Conservation (phyloP, 2,888 invertebrate species). For the Phania funesta region DNA sequence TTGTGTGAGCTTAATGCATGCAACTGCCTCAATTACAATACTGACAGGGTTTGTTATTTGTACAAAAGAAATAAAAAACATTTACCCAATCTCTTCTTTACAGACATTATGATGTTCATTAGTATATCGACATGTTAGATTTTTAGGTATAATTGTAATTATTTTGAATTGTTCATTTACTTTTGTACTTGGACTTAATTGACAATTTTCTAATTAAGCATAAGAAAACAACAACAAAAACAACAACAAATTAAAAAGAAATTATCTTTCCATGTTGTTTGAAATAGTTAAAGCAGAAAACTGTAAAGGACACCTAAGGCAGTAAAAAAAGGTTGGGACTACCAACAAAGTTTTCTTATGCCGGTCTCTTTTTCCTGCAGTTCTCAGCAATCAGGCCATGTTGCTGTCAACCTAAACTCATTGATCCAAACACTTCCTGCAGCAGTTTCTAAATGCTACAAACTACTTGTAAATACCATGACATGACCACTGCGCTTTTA, state of each 20-base stretch:
- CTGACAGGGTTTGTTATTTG: slow-evolving; percentile 27
- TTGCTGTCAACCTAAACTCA: slow-evolving; percentile 36
- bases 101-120: neutral
- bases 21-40: slow-evolving; percentile 11
- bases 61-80: neutral
- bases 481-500: slow-evolving; percentile 48
- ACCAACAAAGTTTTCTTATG: slow-evolving; percentile 1
- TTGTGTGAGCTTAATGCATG: neutral
- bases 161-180: slow-evolving; percentile 38
- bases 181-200: slow-evolving; percentile 46
- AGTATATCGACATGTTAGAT: neutral
- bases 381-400: neutral
- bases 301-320: neutral
- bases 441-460: slow-evolving; percentile 24
- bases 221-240: neutral
- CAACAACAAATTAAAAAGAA: slow-evolving; percentile 3
- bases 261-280: slow-evolving; percentile 10
- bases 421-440: slow-evolving; percentile 33
- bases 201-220: slow-evolving; percentile 63
- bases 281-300: neutral
- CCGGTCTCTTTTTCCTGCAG: neutral
- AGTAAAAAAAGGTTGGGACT: slow-evolving; percentile 30
- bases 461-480: slow-evolving; percentile 41
- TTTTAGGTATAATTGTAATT: neutral
- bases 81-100: neutral